Percentiles rank a stretch among this genome's conserved stretches.
phyloP scores from a whole-genome alignment of 2,888 invertebrate genomes.

The Eudasyphora cyanicolor region DNA sequence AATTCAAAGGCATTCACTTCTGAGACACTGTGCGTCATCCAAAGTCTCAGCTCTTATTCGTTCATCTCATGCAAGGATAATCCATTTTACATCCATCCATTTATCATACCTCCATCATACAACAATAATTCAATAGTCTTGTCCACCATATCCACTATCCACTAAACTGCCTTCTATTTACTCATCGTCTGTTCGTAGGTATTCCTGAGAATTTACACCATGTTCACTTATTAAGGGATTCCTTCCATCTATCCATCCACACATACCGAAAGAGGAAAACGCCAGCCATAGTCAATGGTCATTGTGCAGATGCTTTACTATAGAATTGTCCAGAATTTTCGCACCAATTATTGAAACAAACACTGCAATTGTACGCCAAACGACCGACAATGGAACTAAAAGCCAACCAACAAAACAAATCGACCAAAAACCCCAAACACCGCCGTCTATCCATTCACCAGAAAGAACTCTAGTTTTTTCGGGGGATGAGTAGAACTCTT shows the following conservation, averaged over 20 bases:
- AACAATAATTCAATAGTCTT: neutral
- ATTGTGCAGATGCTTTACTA: neutral
- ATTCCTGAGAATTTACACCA: neutral
- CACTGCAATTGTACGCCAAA: conserved; percentile 8
- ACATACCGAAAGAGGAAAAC: neutral
- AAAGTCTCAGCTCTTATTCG: no score
- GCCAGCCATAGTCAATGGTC: no score
- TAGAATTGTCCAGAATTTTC: conserved; percentile 45
- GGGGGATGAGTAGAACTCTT: neutral
- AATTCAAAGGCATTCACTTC: no score
- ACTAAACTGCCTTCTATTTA: neutral
- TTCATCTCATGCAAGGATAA: no score
- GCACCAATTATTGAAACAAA: conserved; percentile 48
- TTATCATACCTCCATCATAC: neutral
- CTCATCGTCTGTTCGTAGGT: neutral
- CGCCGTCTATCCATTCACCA: neutral
- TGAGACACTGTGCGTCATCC: no score
- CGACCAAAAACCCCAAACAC: neutral
- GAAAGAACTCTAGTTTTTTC: neutral
- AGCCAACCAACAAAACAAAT: conserved; percentile 15
- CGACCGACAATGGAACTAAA: neutral
- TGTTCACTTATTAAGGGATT: neutral
- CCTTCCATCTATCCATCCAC: neutral
- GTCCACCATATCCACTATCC: neutral
- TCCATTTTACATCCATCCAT: neutral